Evolutionary conservation across 2,888 invertebrate species (phyloP), one percentile per base, ranked within the genome.

Genomic region (Pharmacophagus antenor): DNA sequence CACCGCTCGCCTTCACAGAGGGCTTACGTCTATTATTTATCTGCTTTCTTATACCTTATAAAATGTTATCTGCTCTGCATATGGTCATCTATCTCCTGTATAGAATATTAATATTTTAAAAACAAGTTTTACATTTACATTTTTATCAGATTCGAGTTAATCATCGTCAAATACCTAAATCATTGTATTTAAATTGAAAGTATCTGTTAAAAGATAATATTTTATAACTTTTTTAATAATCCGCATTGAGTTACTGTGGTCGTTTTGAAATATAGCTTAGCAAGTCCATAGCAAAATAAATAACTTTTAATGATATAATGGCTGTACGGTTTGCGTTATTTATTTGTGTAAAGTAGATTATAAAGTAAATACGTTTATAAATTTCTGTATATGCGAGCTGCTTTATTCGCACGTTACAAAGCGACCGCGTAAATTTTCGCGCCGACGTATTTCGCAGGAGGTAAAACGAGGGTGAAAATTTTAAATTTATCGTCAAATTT

Each of bases 401-500:
- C 44, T 54, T 60, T 59, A 59, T 51, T 52, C 57, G 62, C 63
- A 56, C 60, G 62, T 62, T 58, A 55, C 63, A 56, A 59, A 58
- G 56, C 62, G 42, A 25, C 61, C 56, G 56, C 52, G 61, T 48
- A 41, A 56, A 56, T 52, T 62, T 63, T 56, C 50, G 53, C 51
- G 59, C 51, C 49, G 60, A 65, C 48, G 63, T 64, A 64, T 64
- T 48, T 63, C 62, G 62, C 65, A 63, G 63, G 62, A 72, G 74
- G 70, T 69, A 74, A 71, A 79, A 68, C 73, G 79, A 77, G 85
- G 83, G 84, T 82, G 76, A 80, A 83, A 79, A 77, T 84, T 83
- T 83, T 79, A 80, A 85, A 86, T 84, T 79, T 81, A 76, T 79
- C 82, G 81, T 83, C 82, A 82, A 85, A 85, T 78, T 75, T 76